A percentile compares a stretch with the other conserved stretches of the same genome.
Evolutionary conservation across 2,888 invertebrate genomes (phyloP).

Genomic region (Dysmachus trigonus): DNA sequence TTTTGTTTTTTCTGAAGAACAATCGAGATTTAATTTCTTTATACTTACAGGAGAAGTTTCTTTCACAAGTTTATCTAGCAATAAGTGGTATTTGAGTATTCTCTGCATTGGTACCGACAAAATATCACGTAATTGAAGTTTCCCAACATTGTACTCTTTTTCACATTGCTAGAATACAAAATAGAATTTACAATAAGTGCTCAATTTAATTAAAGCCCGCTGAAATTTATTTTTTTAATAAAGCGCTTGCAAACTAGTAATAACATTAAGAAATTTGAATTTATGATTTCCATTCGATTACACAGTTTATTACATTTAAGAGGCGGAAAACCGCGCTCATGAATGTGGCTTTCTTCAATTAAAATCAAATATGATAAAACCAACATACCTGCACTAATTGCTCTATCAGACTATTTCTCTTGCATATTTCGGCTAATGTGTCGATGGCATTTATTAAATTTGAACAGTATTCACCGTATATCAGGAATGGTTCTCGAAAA

Average conservation of each 20-base stretch:
- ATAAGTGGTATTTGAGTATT: conserved; percentile 94
- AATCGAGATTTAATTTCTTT: not conserved
- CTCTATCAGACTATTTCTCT: conserved; percentile 62
- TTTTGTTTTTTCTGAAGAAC: not conserved
- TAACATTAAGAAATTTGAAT: not conserved
- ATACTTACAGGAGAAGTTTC: conserved; percentile 80
- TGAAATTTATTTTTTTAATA: not conserved
- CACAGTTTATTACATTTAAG: no score
- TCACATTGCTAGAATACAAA: conserved; percentile 80
- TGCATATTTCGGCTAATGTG: conserved; percentile 70
- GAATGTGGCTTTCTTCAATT: not conserved
- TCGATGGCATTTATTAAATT: conserved; percentile 91
- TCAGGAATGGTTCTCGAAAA: conserved; percentile 88
- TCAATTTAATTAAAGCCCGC: not conserved
- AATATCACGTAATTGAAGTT: conserved; percentile 94
- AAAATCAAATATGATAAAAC: not conserved
- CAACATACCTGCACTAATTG: conserved; percentile 59
- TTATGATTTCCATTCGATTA: not conserved
- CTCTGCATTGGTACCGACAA: conserved; percentile 98
- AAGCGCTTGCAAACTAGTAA: not conserved
- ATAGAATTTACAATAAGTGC: conserved; percentile 9
- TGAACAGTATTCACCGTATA: conserved; percentile 96
- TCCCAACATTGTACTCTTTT: conserved; percentile 91
- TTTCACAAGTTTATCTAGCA: conserved; percentile 88
- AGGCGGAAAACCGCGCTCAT: not conserved